Conservation (phyloP, 2,888 invertebrate genomes). For the Gortyna flavago region DNA sequence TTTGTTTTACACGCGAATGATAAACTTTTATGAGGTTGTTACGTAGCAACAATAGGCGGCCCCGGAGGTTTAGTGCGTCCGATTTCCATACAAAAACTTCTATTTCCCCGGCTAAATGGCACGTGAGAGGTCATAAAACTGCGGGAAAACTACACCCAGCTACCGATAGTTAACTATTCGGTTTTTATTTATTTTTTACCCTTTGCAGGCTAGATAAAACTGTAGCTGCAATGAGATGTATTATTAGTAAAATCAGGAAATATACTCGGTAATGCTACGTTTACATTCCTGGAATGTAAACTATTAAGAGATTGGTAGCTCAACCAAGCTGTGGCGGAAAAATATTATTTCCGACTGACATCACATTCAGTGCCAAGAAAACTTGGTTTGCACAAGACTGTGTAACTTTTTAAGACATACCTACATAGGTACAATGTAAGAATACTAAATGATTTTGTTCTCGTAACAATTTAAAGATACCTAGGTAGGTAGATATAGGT, state of each 20-base stretch:
- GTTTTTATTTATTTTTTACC: conserved; percentile 75
- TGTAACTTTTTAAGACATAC: conserved; percentile 1
- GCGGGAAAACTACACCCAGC: conserved; percentile 84
- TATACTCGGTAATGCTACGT: conserved; percentile 2
- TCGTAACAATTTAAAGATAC: conserved; percentile 7
- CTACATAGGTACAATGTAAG: conserved; percentile 15
- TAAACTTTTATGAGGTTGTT: conserved; percentile 88
- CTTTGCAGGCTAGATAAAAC: conserved; percentile 69
- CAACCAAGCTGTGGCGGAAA: conserved; percentile 27
- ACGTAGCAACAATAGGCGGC: conserved; percentile 85
- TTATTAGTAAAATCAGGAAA: conserved; percentile 8
- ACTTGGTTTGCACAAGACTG: conserved; percentile 29
- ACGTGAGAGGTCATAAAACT: conserved; percentile 89
- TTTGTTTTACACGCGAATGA: conserved; percentile 82
- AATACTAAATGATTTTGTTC: conserved; percentile 15
- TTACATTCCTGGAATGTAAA: conserved; percentile 24
- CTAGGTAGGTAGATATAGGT: background rate
- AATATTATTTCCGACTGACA: conserved; percentile 54
- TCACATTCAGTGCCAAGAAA: conserved; percentile 37
- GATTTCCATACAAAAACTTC: conserved; percentile 90
- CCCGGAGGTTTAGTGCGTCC: conserved; percentile 87
- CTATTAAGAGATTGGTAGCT: conserved; percentile 42
- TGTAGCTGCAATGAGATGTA: conserved; percentile 37
- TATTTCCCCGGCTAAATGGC: conserved; percentile 90
- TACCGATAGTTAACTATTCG: conserved; percentile 72